Evolutionary conservation across 2,113 vertebrate genomes (phyloP), one percentile per base, ranked within the genome.

Genomic region (Prionailurus bengalensis): DNA sequence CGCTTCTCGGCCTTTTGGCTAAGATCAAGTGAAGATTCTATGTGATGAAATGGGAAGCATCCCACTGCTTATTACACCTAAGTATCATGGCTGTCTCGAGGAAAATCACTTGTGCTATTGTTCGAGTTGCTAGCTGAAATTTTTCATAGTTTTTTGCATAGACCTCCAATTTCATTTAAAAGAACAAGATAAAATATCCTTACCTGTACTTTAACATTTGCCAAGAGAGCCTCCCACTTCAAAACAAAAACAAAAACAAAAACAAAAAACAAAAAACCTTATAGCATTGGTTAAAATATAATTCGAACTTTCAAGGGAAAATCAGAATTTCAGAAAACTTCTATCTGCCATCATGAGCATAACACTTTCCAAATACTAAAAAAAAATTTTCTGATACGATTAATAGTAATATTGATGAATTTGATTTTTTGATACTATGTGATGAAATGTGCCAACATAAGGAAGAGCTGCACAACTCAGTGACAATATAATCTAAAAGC

Each of bases 221-320:
- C 23, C 63, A 87, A 94, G n/a, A 73, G 29, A 78, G 29, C 29
- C 16, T 79, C 11, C 51, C 31, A 78, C 12, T 88, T 94, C 29
- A 82, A 90, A 51, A 45, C 45, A 45, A 45, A 45, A 45, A 45
- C 42, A 45, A 42, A 6, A 45, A 45, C 42, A 45, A 45, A 45
- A 45, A 45, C 45, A 21, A 61, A 61, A 61, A 90, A 80, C 80
- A 81, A 84, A 84, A 63, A 25, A 73, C 65, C n/a, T 63, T 11
- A 79, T 21, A 91, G 39, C 33, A 80, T 51, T 66, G 27, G 12
- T 70, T 86, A 58, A 91, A 93, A 76, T 73, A 51, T 17, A 91
- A 85, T 31, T 42, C 86, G 39, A 80, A 73, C 29, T 80, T 87
- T 68, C 23, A 86, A 97, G 33, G 48, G 27, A 93, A 93, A 97